Conservation (phyloP, 2,888 invertebrate genomes). For the Dorcus hopei region DNA sequence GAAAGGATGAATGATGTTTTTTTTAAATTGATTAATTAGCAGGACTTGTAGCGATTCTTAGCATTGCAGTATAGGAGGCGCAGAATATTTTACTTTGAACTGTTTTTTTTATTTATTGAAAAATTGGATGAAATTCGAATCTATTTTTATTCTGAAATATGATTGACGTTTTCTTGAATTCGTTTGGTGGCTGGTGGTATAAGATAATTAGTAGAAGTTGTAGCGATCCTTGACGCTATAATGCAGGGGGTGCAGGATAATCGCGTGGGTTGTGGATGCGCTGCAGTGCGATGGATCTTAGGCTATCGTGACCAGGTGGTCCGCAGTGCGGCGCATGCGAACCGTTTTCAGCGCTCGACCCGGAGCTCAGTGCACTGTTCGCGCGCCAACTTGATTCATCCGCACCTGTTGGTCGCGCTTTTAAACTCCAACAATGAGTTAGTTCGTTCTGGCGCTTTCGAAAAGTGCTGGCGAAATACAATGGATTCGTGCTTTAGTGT, state of each 20-base stretch:
- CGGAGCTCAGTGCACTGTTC: constrained; percentile 32
- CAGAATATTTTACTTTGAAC: too few relatives aligned
- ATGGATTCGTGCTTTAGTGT: constrained; percentile 19
- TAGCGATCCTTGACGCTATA: background rate
- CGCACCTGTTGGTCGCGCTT: constrained; percentile 29
- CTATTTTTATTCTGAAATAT: too few relatives aligned
- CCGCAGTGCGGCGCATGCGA: constrained; percentile 46
- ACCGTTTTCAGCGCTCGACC: constrained; percentile 31
- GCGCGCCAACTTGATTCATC: constrained; percentile 33
- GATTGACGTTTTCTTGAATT: background rate
- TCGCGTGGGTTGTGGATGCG: constrained; percentile 33
- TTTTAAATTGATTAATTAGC: too few relatives aligned
- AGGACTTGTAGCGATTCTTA: too few relatives aligned
- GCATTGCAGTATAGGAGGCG: too few relatives aligned
- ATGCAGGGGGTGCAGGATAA: constrained; percentile 23
- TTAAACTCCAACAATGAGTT: constrained; percentile 5
- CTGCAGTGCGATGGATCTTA: constrained; percentile 39
- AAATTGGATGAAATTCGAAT: too few relatives aligned
- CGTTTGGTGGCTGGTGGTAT: background rate
- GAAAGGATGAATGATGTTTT: too few relatives aligned
- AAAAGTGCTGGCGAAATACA: constrained; percentile 1
- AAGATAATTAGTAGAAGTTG: background rate
- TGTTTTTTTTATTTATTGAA: too few relatives aligned
- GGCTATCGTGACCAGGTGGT: constrained; percentile 37
- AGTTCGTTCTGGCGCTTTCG: constrained; percentile 1